Evolutionary conservation across 2,797 vertebrate genomes (phyloP).

Genomic region (Decapterus maruadsi): DNA sequence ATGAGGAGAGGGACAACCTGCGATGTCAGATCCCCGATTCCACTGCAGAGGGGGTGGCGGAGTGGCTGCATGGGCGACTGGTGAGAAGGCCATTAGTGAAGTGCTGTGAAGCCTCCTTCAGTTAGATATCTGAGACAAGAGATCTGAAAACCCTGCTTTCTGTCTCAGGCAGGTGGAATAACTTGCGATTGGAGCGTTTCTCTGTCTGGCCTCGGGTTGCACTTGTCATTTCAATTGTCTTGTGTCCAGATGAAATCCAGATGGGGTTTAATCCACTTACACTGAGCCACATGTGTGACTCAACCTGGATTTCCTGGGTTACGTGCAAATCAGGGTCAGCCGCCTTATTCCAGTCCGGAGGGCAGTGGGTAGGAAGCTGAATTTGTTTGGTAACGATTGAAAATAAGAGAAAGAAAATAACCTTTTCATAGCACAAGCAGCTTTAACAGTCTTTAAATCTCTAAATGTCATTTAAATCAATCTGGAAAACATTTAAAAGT

Average conservation of each 20-base stretch:
- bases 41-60: conserved; percentile 89
- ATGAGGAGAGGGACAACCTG: conserved; percentile 92
- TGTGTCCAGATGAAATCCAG: neutral
- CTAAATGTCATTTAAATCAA: neutral
- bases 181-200: neutral
- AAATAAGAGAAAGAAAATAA: neutral
- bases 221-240: neutral
- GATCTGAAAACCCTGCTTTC: too few species aligned
- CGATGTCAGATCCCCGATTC: conserved; percentile 94
- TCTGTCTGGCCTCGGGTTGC: neutral
- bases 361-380: neutral
- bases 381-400: neutral
- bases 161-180: neutral
- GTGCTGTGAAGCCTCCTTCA: too few species aligned
- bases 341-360: neutral
- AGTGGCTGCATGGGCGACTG: conserved; percentile 94
- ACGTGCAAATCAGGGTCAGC: neutral
- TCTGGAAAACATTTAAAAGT: neutral
- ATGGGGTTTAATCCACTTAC: neutral
- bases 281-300: neutral
- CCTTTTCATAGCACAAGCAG: neutral
- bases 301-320: neutral
- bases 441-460: neutral
- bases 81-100: conserved; percentile 72
- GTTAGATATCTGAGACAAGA: too few species aligned